Conservation (phyloP, 2,888 invertebrate genomes). For the Exephanes ischioxanthus region DNA sequence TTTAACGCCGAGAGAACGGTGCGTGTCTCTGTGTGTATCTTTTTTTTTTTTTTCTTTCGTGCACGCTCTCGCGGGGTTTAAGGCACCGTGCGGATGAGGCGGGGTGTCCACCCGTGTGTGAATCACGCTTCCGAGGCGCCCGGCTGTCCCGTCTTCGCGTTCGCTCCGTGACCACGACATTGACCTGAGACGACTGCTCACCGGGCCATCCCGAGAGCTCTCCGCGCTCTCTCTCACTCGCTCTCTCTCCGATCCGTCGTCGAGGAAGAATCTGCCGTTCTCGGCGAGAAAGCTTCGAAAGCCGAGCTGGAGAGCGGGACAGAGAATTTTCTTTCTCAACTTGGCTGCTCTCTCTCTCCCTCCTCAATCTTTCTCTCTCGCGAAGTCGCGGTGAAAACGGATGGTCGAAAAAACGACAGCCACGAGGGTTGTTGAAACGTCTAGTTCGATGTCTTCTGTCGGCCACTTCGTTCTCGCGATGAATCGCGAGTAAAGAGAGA, state of each 20-base stretch:
- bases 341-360: slow-evolving; percentile 27
- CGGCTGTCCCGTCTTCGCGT: slow-evolving; percentile 74
- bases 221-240: not conserved
- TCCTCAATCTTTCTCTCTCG: not conserved
- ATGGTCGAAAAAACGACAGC: slow-evolving; percentile 33
- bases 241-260: slow-evolving; percentile 11
- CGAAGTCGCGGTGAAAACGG: slow-evolving; percentile 36
- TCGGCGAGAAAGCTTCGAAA: slow-evolving; percentile 21
- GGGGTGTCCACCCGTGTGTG: slow-evolving; percentile 79
- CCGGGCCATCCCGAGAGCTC: slow-evolving; percentile 22
- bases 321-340: slow-evolving; percentile 4
- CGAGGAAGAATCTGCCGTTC: slow-evolving; percentile 8
- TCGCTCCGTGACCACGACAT: slow-evolving; percentile 74
- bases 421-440: slow-evolving; percentile 56
- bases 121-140: slow-evolving; percentile 79
- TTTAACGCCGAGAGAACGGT: slow-evolving; percentile 41
- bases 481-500: slow-evolving; percentile 26
- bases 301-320: slow-evolving; percentile 2
- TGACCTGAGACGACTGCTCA: slow-evolving; percentile 69
- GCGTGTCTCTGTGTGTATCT: slow-evolving; percentile 65
- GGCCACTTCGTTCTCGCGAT: slow-evolving; percentile 39
- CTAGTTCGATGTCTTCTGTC: slow-evolving; percentile 32
- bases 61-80: not conserved
- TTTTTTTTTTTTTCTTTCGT: slow-evolving; percentile 1
- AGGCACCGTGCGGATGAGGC: slow-evolving; percentile 48